These are phyloP conservation scores for Drosophila burlai DNA, from an alignment of 1,140 invertebrate species.

Conservation along the genomic window DNA sequence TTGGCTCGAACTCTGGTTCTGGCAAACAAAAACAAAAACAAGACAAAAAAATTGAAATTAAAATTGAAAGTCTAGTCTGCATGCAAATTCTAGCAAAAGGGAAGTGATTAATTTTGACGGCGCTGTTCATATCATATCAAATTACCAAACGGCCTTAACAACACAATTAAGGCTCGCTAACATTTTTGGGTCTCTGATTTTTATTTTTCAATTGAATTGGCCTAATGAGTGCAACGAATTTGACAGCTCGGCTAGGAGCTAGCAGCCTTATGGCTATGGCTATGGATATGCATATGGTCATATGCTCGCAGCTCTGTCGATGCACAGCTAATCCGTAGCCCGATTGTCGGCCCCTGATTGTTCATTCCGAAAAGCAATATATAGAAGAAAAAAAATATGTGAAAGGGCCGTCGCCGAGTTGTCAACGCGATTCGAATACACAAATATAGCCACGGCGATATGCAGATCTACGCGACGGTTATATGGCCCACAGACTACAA, in stretches of 20 bases:
- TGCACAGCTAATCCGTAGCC: constrained; percentile 66
- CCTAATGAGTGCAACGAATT: constrained; percentile 80
- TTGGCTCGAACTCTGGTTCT: constrained; percentile 6
- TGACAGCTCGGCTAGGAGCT: constrained; percentile 49
- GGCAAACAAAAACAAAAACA: background rate
- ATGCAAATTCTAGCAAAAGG: constrained; percentile 77
- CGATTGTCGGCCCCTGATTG: constrained; percentile 45
- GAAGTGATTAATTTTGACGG: constrained; percentile 73
- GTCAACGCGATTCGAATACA: constrained; percentile 49
- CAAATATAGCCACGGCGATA: constrained; percentile 30
- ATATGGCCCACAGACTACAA: constrained; percentile 38
- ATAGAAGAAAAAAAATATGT: constrained; percentile 26
- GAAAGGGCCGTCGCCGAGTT: constrained; percentile 59
- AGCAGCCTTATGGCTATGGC: background rate
- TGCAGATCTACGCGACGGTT: constrained; percentile 16
- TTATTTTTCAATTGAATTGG: constrained; percentile 67
- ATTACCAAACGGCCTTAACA: constrained; percentile 69
- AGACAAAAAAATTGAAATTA: background rate
- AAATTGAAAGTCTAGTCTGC: constrained; percentile 39
- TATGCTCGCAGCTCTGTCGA: constrained; percentile 42
- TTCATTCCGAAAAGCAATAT: constrained; percentile 19
- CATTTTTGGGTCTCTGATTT: constrained; percentile 28
- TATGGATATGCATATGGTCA: constrained; percentile 8
- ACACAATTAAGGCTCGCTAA: constrained; percentile 72
- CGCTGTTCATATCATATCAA: constrained; percentile 54